Conservation (phyloP, 1,140 invertebrate genomes). For the Papilio xuthus region DNA sequence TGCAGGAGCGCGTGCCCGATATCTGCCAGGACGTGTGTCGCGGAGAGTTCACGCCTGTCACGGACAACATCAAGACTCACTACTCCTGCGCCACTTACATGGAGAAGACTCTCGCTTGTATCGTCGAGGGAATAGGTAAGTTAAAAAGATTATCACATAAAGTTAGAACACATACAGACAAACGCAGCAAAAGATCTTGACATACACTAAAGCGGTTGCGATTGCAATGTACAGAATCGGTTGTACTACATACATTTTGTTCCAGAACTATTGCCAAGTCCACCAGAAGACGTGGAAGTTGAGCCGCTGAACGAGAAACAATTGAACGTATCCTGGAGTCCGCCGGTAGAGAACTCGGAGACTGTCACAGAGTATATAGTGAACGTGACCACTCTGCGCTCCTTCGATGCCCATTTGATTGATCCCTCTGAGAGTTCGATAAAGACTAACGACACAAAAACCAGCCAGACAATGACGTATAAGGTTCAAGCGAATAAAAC, state of each 20-base stretch:
- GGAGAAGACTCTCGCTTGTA: constrained; percentile 90
- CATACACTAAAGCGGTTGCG: neutral
- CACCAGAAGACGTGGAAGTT: constrained; percentile 86
- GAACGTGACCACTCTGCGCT: constrained; percentile 86
- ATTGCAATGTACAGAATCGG: neutral
- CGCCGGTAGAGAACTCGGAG: constrained; percentile 84
- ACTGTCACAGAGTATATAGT: constrained; percentile 86
- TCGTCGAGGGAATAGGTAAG: constrained; percentile 89
- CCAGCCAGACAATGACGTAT: constrained; percentile 57
- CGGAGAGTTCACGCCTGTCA: constrained; percentile 92
- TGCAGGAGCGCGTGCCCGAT: constrained; percentile 89
- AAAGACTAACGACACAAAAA: constrained; percentile 54
- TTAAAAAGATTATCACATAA: constrained; percentile 32
- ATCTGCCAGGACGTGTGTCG: constrained; percentile 92
- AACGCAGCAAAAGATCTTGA: too few species aligned
- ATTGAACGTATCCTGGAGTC: constrained; percentile 86
- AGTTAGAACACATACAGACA: neutral
- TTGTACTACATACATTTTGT: constrained; percentile 37
- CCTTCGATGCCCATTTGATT: constrained; percentile 83
- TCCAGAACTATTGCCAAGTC: constrained; percentile 87
- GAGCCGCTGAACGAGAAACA: constrained; percentile 86
- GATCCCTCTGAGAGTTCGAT: constrained; percentile 76
- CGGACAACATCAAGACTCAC: constrained; percentile 90
- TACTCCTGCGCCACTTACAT: constrained; percentile 92
- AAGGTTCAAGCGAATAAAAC: constrained; percentile 83